Percentiles rank a stretch among this genome's conserved stretches.
Conservation (phyloP, 2,797 vertebrate species). For the Eidolon dupreanum region DNA sequence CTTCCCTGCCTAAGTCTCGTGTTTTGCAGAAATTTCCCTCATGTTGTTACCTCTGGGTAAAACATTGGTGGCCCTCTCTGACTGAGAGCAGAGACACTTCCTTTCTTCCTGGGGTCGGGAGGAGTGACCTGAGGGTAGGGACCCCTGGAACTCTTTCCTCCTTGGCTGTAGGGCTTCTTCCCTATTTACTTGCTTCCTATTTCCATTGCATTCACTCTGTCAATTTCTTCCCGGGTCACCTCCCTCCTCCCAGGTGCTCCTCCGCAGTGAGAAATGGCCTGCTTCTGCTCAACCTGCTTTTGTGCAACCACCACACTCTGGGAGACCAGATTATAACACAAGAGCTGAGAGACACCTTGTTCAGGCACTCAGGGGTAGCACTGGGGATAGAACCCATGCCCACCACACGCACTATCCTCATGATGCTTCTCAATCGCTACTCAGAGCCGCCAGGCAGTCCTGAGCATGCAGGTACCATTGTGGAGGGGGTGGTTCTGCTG, state of each 20-base stretch:
- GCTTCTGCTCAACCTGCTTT: constrained; percentile 91
- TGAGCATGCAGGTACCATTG: constrained; percentile 81
- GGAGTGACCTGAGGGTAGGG: neutral
- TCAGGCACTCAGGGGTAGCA: constrained; percentile 78
- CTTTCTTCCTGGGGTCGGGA: neutral
- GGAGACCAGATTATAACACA: constrained; percentile 91
- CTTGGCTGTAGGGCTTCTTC: neutral
- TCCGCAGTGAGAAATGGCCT: constrained; percentile 91
- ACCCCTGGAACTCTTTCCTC: neutral
- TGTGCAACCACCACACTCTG: constrained; percentile 91
- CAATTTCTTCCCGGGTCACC: neutral
- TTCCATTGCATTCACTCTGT: neutral
- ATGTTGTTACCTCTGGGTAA: neutral
- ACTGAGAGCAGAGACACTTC: neutral
- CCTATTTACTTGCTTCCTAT: neutral
- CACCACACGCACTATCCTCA: constrained; percentile 86
- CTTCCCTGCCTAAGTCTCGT: neutral
- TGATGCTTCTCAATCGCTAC: constrained; percentile 89
- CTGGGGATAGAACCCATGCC: constrained; percentile 81
- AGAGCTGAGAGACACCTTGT: constrained; percentile 86
- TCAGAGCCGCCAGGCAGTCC: constrained; percentile 82
- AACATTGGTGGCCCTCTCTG: neutral
- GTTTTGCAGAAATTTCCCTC: neutral
- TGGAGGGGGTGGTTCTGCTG: neutral
- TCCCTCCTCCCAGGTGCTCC: constrained; percentile 86